Evolutionary conservation across 2,113 vertebrate genomes (phyloP), one percentile per base, ranked within the genome.

Genomic region (Gallinago jamesoni): DNA sequence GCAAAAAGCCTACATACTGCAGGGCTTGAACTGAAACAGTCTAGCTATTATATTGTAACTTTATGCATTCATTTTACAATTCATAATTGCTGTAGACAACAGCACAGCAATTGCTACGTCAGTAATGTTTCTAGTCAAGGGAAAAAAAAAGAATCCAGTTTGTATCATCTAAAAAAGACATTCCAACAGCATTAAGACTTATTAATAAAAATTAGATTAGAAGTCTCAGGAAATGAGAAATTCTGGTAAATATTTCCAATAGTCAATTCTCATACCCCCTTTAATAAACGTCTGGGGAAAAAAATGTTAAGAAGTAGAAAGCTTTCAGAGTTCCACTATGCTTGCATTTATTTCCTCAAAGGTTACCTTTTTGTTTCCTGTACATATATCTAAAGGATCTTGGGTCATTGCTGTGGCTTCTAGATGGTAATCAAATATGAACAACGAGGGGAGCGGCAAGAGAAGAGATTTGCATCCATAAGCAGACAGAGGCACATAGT

Each of bases 171-270:
- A 50, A 93, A 62, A 33, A 25, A 33, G 7, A 31, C 9, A 41
- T 70, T 80, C 25, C 7, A 23, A 59, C 21, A 88, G 20, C 23
- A 52, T n/a, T 60, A 56, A 70, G 6, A 69, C 21, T 52, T 62
- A 47, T 30, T 52, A 74, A 47, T 48, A 60, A 85, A 93, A 60
- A 81, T 39, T n/a, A 82, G 14, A 73, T 18, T 11, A 47, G 37
- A 70, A 63, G 4, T 8, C 31, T 59, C 4, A 4, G 3, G 12
- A 87, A 31, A 74, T 25, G 8, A 89, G 33, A 59, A 84, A 43
- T 70, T 81, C 28, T 43, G 0, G 0, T 14, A n/a, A 4, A 2
- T 70, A 27, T 3, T 67, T 84, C 14, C n/a, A 52, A 8, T 22
- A 30, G 14, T 20, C 77, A 52, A 30, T 10, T 43, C 39, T 86